Conservation (phyloP, 2,888 invertebrate genomes). For the Fabriciana adippe region DNA sequence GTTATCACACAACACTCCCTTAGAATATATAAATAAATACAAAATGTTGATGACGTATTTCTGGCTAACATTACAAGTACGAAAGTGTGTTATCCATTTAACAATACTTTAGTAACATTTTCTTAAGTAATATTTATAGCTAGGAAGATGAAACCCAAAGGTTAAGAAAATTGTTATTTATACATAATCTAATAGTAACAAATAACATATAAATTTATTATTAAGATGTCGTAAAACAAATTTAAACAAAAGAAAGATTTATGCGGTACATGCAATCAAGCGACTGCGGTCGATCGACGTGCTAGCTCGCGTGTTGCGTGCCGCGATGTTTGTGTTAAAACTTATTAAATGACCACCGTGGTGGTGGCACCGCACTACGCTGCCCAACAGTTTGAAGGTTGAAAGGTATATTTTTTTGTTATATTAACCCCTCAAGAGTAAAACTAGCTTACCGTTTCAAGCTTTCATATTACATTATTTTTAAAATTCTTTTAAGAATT, state of each 20-base stretch:
- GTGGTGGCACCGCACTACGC: conserved; percentile 37
- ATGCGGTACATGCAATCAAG: conserved; percentile 33
- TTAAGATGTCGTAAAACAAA: background rate
- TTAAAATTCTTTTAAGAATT: background rate
- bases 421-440: conserved; percentile 17
- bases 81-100: no score
- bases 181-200: background rate
- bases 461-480: background rate
- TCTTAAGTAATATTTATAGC: no score
- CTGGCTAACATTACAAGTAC: no score
- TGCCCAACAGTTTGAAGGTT: conserved; percentile 38
- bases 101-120: no score
- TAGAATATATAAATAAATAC: no score
- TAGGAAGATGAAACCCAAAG: no score
- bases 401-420: conserved; percentile 38
- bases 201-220: conserved; percentile 2
- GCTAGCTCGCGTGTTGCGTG: conserved; percentile 52
- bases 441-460: conserved; percentile 1
- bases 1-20: no score
- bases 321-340: conserved; percentile 74
- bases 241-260: background rate
- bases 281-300: conserved; percentile 59
- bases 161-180: no score
- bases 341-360: conserved; percentile 57
- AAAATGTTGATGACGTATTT: no score